Percentiles rank a stretch among this genome's conserved stretches.
phyloP scores from a whole-genome alignment of 1,140 invertebrate genomes.

The Philaenus spumarius region DNA sequence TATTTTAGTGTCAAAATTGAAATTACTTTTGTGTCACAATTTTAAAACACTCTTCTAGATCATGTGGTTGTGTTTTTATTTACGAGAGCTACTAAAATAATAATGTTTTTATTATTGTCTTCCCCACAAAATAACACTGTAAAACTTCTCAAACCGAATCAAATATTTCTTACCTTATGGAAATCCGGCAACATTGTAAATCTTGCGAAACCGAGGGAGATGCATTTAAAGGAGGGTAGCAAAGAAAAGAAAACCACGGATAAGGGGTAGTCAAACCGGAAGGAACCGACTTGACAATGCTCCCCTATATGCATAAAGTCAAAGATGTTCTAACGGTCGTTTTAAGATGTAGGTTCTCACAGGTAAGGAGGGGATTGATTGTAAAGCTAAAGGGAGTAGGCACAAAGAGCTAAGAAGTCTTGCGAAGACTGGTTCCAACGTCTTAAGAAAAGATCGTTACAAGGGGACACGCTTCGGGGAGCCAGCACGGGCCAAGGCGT shows the following conservation, averaged over 20 bases:
- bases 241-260: neutral
- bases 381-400: too few species aligned
- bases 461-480: neutral
- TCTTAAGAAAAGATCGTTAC: slow-evolving; percentile 13
- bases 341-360: neutral
- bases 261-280: slow-evolving; percentile 5
- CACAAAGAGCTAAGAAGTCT: slow-evolving; percentile 14
- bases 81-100: too few species aligned
- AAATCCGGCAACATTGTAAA: neutral
- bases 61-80: too few species aligned
- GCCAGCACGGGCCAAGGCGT: slow-evolving; percentile 2
- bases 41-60: too few species aligned
- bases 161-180: too few species aligned
- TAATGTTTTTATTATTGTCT: too few species aligned
- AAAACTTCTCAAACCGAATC: too few species aligned
- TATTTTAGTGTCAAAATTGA: too few species aligned
- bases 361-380: too few species aligned
- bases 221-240: neutral
- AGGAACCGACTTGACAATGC: slow-evolving; percentile 8
- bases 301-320: slow-evolving; percentile 2
- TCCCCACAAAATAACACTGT: too few species aligned
- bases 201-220: neutral
- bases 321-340: neutral
- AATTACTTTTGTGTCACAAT: too few species aligned
- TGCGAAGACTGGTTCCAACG: slow-evolving; percentile 7